Conservation (phyloP, 2,888 invertebrate genomes). For the Troides oblongomaculatus region DNA sequence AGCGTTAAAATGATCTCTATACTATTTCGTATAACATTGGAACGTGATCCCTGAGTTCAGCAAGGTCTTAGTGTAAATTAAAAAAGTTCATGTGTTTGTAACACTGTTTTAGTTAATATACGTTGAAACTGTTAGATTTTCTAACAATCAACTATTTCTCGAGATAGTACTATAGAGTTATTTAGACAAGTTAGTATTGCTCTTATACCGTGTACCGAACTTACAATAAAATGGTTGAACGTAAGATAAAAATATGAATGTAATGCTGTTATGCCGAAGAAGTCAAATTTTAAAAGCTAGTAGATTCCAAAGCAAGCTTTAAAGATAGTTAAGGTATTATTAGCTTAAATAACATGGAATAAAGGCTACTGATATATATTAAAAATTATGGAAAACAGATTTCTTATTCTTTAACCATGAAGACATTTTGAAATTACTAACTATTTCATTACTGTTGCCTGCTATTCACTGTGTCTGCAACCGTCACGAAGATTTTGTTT, state of each 20-base stretch:
- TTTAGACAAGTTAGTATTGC: no score
- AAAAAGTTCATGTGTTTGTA: neutral
- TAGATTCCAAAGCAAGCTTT: conserved; percentile 21
- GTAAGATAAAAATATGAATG: neutral
- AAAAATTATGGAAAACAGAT: conserved; percentile 8
- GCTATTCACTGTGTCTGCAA: neutral
- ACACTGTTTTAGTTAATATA: neutral
- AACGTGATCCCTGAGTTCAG: neutral
- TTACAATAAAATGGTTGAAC: no score
- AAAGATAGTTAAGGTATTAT: conserved; percentile 24
- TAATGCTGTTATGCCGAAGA: no score
- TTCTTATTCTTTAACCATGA: conserved; percentile 20
- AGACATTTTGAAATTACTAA: conserved; percentile 22
- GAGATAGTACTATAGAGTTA: no score
- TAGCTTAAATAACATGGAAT: conserved; percentile 18
- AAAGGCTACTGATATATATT: conserved; percentile 19
- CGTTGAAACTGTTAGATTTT: neutral
- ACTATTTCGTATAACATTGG: neutral
- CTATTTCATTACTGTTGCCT: conserved; percentile 22
- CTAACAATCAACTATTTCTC: no score
- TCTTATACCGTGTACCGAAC: no score
- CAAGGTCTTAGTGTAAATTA: neutral
- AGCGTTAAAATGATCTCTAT: no score
- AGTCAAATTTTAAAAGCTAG: neutral
- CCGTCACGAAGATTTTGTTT: neutral